Conservation (phyloP, 2,888 invertebrate genomes). For the Ectobius pallidus region DNA sequence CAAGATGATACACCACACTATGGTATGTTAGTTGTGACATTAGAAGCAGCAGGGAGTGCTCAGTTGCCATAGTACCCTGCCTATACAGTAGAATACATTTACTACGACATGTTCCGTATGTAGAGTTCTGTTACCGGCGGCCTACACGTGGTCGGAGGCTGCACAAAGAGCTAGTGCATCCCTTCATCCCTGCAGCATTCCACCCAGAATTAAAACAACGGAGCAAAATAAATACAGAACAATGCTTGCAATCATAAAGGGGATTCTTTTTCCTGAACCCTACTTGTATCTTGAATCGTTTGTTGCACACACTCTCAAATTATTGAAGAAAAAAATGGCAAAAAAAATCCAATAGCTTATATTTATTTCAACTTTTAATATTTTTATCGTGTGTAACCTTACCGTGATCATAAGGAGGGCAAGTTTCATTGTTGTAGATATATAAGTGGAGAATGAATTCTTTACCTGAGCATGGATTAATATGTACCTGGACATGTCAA, state of each 20-base stretch:
- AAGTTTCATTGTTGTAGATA: no score
- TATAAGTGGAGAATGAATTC: no score
- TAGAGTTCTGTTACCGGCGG: slow-evolving; percentile 12
- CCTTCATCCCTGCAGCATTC: neutral
- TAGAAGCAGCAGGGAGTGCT: neutral
- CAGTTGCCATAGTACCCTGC: neutral
- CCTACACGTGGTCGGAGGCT: slow-evolving; percentile 9
- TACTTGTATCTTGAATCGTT: neutral
- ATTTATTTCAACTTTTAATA: no score
- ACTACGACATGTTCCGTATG: neutral
- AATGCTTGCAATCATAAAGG: slow-evolving; percentile 19
- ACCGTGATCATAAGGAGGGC: no score
- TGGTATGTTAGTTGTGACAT: no score
- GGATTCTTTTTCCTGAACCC: neutral
- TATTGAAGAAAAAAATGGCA: no score
- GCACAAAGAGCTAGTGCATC: slow-evolving; percentile 14
- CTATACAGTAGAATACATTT: neutral
- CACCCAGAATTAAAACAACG: no score
- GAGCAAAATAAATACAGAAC: slow-evolving; percentile 25
- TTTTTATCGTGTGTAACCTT: no score
- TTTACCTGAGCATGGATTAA: no score
- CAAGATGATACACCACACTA: no score
- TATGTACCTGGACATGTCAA: no score
- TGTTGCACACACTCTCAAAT: neutral
- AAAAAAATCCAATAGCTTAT: no score